Conservation (phyloP, 2,797 vertebrate species). For the Poliocrania exsul region DNA sequence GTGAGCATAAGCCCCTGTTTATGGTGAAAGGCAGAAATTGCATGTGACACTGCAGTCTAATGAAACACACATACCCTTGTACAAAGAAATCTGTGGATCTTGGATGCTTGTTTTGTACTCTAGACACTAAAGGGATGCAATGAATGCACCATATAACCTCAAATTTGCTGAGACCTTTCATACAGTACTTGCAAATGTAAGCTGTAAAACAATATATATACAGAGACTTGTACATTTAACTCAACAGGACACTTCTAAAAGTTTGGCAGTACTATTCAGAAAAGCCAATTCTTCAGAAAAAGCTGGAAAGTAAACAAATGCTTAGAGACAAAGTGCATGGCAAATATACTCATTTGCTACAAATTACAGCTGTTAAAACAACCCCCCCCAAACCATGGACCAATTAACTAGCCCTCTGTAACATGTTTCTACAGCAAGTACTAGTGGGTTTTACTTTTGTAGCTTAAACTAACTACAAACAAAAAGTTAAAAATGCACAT, state of each 20-base stretch:
- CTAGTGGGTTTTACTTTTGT: not conserved
- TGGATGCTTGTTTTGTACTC: not conserved
- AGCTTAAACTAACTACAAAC: not conserved
- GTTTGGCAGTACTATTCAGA: not conserved
- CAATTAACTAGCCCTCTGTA: not conserved
- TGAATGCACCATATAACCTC: fast-evolving
- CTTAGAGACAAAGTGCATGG: not conserved
- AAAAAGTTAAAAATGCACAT: not conserved
- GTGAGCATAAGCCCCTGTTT: not conserved
- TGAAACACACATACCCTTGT: not conserved
- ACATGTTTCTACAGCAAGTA: not conserved
- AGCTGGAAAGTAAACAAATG: conserved; percentile 19
- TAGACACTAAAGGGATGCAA: not conserved
- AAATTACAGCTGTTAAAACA: not conserved
- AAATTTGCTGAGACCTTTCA: not conserved
- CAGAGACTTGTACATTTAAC: not conserved
- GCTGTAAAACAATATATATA: not conserved
- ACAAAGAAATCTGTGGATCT: not conserved
- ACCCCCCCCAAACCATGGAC: not conserved
- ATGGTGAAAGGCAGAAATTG: not conserved
- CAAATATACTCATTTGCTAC: not conserved
- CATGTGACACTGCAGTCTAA: fast-evolving
- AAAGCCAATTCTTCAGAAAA: not conserved
- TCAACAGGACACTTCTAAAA: not conserved
- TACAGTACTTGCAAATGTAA: not conserved